Evolutionary conservation across 2,113 vertebrate species (phyloP), one percentile per base, ranked within the genome.

Genomic region (Rhinogobius similis): DNA sequence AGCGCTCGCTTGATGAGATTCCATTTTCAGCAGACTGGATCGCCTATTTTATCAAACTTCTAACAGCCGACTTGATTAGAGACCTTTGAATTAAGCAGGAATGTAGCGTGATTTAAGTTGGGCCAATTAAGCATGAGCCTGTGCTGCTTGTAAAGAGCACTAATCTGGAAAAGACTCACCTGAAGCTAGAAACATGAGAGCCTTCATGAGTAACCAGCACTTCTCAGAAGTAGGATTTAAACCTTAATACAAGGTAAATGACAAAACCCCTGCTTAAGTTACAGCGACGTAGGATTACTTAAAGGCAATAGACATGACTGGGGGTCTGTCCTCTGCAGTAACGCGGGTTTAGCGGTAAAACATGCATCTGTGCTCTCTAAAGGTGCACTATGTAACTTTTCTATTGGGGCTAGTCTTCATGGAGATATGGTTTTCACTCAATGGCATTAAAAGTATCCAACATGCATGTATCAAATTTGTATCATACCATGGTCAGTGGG

Each of bases 21-120:
- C 36, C 3, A 66, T 62, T 75, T 75, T 78, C 67, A 66, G 65
- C 29, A 11, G 58, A 59, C 58, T 13, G 62, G n/a, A 73, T 81
- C 73, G 62, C 76, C 80, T 6, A 53, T 77, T 62, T 88, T 87
- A 90, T 89, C 86, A 73, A 70, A 67, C 81, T 73, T 75, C 70
- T 68, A 39, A 62, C 70, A 53, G 67, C 70, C 79, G 72, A 2
- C 23, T 71, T 81, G 84, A 85, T 87, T 83, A 70, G 65, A 32
- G 61, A 71, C 48, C 73, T 68, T 46, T 77, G 83, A 86, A 44
- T 87, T 81, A 73, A 74, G 72, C 41, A 43, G 75, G 76, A 84
- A 81, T 79, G 72, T 18, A 36, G 70, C 65, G 46, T 78, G 68
- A 76, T 79, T 86, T 83, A 70, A 50, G 61, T 72, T 29, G 39